Conservation (phyloP, 2,888 invertebrate genomes). For the Elegia similella region DNA sequence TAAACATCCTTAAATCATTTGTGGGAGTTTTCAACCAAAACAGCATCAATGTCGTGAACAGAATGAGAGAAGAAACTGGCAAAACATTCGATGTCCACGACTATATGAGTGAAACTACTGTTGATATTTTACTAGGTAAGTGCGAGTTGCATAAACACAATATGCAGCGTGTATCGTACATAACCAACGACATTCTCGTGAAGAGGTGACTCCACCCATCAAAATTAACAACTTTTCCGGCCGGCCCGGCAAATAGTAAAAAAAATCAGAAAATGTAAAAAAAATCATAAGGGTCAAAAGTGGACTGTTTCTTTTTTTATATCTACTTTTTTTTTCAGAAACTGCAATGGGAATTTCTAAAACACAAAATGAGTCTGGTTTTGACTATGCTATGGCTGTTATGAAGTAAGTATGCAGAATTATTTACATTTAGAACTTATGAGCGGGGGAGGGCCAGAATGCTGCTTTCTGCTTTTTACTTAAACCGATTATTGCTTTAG, state of each 20-base stretch:
- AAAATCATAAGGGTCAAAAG: too few species aligned
- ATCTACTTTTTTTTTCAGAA: conserved; percentile 68
- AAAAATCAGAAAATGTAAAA: too few species aligned
- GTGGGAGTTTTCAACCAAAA: conserved; percentile 89
- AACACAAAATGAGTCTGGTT: conserved; percentile 86
- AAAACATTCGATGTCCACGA: conserved; percentile 89
- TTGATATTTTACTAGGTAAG: conserved; percentile 87
- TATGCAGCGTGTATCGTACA: too few species aligned
- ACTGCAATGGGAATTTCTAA: conserved; percentile 93
- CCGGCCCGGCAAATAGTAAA: too few species aligned
- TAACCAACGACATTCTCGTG: too few species aligned
- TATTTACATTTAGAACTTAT: too few species aligned
- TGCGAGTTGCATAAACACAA: too few species aligned
- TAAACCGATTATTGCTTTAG: too few species aligned
- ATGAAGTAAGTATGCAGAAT: conserved; percentile 85
- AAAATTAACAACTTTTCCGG: too few species aligned
- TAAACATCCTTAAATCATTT: conserved; percentile 91
- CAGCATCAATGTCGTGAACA: conserved; percentile 85
- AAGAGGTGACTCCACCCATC: too few species aligned
- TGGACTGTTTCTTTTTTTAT: not conserved
- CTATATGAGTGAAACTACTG: conserved; percentile 90
- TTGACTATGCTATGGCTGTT: conserved; percentile 91
- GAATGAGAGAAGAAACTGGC: conserved; percentile 84
- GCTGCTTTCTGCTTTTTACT: too few species aligned
- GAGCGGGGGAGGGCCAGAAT: too few species aligned